Conservation (phyloP, 2,888 invertebrate genomes). For the Folsomia manolachei region DNA sequence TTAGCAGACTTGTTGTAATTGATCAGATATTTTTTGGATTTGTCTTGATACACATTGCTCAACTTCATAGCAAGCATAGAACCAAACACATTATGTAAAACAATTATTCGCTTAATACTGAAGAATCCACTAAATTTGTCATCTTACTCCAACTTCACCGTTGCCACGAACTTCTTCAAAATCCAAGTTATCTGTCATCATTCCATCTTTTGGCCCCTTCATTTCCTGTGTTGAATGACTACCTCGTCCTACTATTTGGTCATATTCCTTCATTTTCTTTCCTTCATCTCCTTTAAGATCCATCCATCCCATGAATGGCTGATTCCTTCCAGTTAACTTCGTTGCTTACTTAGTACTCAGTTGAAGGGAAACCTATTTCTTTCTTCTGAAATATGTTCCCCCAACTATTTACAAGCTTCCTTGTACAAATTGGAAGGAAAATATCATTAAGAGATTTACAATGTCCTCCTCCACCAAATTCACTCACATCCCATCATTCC, state of each 20-base stretch:
- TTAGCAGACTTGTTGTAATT: no score
- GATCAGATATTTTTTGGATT: no score
- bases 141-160: no score
- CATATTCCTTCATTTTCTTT: not conserved
- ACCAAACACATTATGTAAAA: no score
- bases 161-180: no score
- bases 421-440: conserved; percentile 47
- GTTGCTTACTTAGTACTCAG: not conserved
- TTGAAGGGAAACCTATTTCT: not conserved
- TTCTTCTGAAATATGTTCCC: conserved; percentile 25
- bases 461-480: conserved; percentile 13
- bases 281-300: not conserved
- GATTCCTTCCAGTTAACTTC: conserved; percentile 35
- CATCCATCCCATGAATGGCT: conserved; percentile 33
- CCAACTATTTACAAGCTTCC: conserved; percentile 21
- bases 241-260: not conserved
- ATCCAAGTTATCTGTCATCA: no score
- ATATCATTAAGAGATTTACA: conserved; percentile 41
- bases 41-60: no score
- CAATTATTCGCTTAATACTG: no score
- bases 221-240: not conserved
- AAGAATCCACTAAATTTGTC: no score
- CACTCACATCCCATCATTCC: not conserved
- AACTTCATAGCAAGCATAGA: no score
- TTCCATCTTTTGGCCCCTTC: no score